A percentile compares a stretch with the other conserved stretches of the same genome.
Conservation (phyloP, 2,113 vertebrate genomes). For the Zeus faber region DNA sequence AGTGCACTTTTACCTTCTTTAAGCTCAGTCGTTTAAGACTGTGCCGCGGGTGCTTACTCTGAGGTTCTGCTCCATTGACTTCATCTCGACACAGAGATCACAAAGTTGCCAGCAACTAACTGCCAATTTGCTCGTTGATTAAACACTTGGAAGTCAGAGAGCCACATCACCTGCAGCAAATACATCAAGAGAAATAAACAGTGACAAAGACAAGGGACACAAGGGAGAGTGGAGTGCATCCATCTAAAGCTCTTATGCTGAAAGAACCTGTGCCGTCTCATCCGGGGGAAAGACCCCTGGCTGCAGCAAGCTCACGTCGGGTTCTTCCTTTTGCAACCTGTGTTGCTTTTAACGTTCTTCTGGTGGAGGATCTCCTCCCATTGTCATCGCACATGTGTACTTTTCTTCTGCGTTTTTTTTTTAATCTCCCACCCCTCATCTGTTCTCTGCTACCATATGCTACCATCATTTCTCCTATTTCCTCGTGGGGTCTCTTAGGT, state of each 20-base stretch:
- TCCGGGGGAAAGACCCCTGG: no score
- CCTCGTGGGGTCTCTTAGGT: no score
- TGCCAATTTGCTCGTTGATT: conserved; percentile 65
- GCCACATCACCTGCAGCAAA: conserved; percentile 45
- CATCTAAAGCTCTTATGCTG: conserved; percentile 40
- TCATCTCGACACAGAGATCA: conserved; percentile 55
- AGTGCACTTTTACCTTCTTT: conserved; percentile 20
- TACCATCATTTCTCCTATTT: no score
- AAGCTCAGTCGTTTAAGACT: conserved; percentile 3
- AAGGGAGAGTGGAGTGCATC: conserved; percentile 30
- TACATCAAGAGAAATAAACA: conserved; percentile 47
- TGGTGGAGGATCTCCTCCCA: no score
- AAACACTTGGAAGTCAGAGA: conserved; percentile 50
- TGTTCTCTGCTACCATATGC: no score
- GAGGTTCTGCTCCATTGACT: conserved; percentile 36
- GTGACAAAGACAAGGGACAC: conserved; percentile 53
- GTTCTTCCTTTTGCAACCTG: no score
- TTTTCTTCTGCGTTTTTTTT: no score
- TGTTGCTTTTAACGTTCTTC: no score
- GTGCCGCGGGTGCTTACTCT: conserved; percentile 27
- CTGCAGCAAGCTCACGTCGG: conserved; percentile 30
- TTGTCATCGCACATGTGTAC: no score
- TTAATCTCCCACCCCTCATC: no score
- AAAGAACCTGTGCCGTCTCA: conserved; percentile 26
- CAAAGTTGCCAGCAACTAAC: conserved; percentile 53